Conservation (phyloP, 2,113 vertebrate species). For the Centropristis striata region DNA sequence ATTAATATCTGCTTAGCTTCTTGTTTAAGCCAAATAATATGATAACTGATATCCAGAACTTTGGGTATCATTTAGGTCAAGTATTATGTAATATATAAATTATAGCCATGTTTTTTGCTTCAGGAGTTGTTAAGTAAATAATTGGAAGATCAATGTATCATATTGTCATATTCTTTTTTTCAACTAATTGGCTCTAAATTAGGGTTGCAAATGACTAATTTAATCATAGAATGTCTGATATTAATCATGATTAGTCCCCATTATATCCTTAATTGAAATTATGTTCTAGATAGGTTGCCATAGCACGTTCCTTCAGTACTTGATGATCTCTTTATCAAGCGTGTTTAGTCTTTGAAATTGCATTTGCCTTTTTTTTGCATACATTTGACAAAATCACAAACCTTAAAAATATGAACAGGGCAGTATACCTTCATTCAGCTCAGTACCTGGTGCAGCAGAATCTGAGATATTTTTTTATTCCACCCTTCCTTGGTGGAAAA, state of each 20-base stretch:
- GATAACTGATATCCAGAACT: not conserved
- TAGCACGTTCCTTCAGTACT: not conserved
- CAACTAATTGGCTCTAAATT: not conserved
- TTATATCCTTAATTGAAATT: not conserved
- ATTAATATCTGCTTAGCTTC: not conserved
- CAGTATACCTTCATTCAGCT: too few relatives aligned
- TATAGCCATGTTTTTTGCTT: not conserved
- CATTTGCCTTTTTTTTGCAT: not conserved
- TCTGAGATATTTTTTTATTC: not conserved
- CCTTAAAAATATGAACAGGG: too few relatives aligned
- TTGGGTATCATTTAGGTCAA: not conserved
- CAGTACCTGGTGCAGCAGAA: not conserved
- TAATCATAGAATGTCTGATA: not conserved
- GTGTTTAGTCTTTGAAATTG: too few relatives aligned
- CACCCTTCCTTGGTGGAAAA: not conserved
- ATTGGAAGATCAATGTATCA: not conserved
- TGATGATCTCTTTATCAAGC: too few relatives aligned
- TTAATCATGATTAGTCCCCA: not conserved
- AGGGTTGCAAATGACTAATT: not conserved
- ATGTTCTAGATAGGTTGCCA: not conserved
- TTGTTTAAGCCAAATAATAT: constrained; percentile 1
- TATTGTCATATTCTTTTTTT: not conserved
- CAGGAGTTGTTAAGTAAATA: not conserved
- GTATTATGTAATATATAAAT: not conserved
- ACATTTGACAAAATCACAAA: too few relatives aligned